These are phyloP conservation scores for Macaca nemestrina DNA, from an alignment of 2,113 vertebrate species.

Conservation along the genomic window DNA sequence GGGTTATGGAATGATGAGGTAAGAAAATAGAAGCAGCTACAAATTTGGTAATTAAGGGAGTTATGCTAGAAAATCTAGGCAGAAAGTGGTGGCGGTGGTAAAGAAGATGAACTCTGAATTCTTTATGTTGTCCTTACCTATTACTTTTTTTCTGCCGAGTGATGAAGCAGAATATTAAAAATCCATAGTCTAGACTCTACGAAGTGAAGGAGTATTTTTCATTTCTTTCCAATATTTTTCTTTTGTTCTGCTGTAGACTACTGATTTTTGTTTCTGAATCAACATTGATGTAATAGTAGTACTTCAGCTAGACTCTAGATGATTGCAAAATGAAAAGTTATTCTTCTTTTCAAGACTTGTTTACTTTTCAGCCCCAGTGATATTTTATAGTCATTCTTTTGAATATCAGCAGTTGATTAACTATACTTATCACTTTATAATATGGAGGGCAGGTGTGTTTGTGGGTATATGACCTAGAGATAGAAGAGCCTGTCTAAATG, in stretches of 20 bases:
- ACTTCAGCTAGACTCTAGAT: background rate
- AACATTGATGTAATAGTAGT: background rate
- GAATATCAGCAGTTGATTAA: background rate
- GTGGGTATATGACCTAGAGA: background rate
- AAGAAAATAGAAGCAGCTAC: background rate
- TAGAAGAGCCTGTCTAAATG: conserved; percentile 51
- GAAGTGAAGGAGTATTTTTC: background rate
- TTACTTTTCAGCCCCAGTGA: conserved; percentile 6
- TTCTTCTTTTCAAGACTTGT: background rate
- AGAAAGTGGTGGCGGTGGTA: background rate
- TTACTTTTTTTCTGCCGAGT: background rate
- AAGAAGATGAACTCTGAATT: background rate
- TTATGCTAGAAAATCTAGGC: background rate
- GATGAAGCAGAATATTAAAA: background rate
- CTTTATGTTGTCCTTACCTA: background rate
- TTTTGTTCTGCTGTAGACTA: background rate
- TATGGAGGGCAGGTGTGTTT: background rate
- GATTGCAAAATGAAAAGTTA: background rate
- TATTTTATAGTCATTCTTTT: background rate
- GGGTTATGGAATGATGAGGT: background rate
- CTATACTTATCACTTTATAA: conserved; percentile 25
- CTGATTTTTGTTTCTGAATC: background rate
- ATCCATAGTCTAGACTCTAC: background rate
- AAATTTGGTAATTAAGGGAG: background rate
- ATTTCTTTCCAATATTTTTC: background rate